Evolutionary conservation across 2,888 invertebrate genomes (phyloP).

Genomic region (Tanypteryx hageni): DNA sequence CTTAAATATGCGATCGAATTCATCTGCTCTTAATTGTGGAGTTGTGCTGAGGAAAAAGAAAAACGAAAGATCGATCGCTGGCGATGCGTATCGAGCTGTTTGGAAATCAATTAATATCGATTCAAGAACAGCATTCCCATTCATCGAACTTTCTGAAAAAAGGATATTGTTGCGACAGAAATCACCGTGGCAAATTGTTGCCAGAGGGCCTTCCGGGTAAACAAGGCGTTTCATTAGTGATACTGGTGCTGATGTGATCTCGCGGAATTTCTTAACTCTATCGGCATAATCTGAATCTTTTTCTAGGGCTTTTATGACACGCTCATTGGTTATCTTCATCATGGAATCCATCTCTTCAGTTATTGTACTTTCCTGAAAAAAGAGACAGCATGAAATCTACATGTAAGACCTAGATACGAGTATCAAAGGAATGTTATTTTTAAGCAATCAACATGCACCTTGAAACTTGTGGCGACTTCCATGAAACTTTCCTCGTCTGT

Average conservation of each 20-base stretch:
- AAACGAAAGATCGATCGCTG: conserved; percentile 58
- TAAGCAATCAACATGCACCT: neutral
- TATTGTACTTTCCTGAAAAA: conserved; percentile 16
- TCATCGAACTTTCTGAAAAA: conserved; percentile 10
- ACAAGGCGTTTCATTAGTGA: conserved; percentile 1
- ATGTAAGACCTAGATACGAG: neutral
- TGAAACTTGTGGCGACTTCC: conserved; percentile 33
- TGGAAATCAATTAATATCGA: conserved; percentile 57
- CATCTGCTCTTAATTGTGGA: conserved; percentile 20
- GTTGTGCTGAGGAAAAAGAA: conserved; percentile 58
- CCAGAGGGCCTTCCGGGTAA: conserved; percentile 9
- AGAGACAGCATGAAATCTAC: neutral
- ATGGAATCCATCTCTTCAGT: neutral
- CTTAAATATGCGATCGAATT: conserved; percentile 16
- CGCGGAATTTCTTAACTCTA: neutral
- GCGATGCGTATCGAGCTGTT: conserved; percentile 45
- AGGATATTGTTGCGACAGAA: conserved; percentile 63
- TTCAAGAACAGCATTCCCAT: neutral
- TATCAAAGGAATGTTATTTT: neutral
- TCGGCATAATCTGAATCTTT: conserved; percentile 5
- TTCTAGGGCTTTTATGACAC: neutral
- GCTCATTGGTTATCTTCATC: neutral
- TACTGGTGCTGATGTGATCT: conserved; percentile 13
- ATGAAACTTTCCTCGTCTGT: neutral
- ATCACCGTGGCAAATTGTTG: conserved; percentile 59